A percentile compares a stretch with the other conserved stretches of the same genome.
Conservation (phyloP, 1,140 invertebrate species). For the Bombus waltoni region DNA sequence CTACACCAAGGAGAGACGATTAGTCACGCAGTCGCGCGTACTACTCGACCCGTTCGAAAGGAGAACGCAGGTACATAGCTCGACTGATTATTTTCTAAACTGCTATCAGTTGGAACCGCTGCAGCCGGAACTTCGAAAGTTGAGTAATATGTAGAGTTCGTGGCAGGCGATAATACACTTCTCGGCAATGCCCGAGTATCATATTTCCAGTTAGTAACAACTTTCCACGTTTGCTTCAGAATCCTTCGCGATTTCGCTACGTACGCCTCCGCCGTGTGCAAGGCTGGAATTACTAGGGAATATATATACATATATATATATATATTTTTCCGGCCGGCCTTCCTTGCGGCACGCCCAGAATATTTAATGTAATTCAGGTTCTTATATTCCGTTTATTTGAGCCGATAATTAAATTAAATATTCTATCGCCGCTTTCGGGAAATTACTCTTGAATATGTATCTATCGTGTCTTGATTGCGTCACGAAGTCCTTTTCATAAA, state of each 20-base stretch:
- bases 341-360: not conserved
- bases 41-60: not conserved
- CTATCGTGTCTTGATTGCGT: not conserved
- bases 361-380: constrained; percentile 20
- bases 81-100: constrained; percentile 33
- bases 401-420: constrained; percentile 29
- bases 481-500: too few species aligned
- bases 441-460: not conserved
- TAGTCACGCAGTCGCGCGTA: constrained; percentile 43
- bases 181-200: constrained; percentile 41
- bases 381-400: constrained; percentile 3
- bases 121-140: constrained; percentile 34
- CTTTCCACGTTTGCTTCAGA: constrained; percentile 45
- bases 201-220: constrained; percentile 44
- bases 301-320: constrained; percentile 1
- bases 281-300: constrained; percentile 15
- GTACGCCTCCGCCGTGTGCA: not conserved
- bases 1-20: constrained; percentile 35
- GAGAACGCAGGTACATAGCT: not conserved
- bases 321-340: not conserved
- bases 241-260: constrained; percentile 26
- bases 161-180: constrained; percentile 47
- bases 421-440: not conserved
- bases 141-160: constrained; percentile 44
- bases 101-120: constrained; percentile 10